Evolutionary conservation across 1,140 invertebrate genomes (phyloP).

Genomic region (Temnothorax curvispinosus): DNA sequence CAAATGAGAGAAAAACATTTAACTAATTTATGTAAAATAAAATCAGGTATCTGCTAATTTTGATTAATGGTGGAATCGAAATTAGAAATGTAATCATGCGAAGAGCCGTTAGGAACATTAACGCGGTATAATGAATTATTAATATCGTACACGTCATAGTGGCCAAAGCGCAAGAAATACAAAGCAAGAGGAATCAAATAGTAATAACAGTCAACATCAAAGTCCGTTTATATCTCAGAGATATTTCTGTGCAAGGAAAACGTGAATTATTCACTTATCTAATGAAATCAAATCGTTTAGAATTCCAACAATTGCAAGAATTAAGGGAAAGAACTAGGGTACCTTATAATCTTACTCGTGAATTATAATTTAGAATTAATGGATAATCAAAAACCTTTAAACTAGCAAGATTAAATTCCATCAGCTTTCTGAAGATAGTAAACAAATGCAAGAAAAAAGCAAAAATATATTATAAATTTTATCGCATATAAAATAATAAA

Average conservation of each 20-base stretch:
- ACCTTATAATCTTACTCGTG: background rate
- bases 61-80: constrained; percentile 31
- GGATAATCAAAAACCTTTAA: background rate
- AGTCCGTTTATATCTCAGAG: background rate
- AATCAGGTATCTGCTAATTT: background rate
- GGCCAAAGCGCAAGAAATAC: background rate
- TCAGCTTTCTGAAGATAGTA: background rate
- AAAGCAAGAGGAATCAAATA: background rate
- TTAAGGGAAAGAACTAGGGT: background rate
- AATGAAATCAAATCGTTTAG: background rate
- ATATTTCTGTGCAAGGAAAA: background rate
- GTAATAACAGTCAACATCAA: constrained; percentile 4
- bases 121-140: constrained; percentile 49
- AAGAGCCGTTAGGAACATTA: constrained; percentile 28
- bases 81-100: constrained; percentile 3
- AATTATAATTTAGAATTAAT: background rate
- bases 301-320: background rate
- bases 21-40: constrained; percentile 17
- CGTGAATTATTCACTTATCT: background rate
- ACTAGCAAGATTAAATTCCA: background rate
- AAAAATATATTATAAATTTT: constrained; percentile 1
- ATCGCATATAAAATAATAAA: constrained; percentile 2
- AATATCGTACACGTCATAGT: background rate
- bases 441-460: background rate
- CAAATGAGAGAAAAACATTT: background rate